Evolutionary conservation across 1,140 invertebrate species (phyloP), one percentile per base, ranked within the genome.

Genomic region (Pararge aegeria): DNA sequence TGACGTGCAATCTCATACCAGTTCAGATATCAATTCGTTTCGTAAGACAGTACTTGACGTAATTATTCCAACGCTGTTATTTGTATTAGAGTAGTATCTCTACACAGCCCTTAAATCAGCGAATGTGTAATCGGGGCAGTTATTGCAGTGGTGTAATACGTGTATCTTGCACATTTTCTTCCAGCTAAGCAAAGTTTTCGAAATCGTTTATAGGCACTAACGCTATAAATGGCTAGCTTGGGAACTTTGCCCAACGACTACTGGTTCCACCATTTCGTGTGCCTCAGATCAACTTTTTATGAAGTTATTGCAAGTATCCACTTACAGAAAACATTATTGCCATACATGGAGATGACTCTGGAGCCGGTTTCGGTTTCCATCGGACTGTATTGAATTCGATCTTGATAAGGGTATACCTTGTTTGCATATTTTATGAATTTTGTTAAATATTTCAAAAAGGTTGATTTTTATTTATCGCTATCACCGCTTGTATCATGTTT

Each of bases 261-360:
- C 75, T 78, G 72, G 76, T 73, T 65, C 70, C 69, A 76, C 68
- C 69, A 68, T 81, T 88, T 83, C 70, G 80, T 81, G 73, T 76
- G 69, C 55, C 66, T 72, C 66, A 60, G 77, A 80, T 78, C 83
- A 82, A 84, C 68, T 87, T 84, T 88, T 87, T 87, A 73, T 70
- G 54, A 67, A 67, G 71, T 74, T 78, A 80, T 79, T 68, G 72
- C 75, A 83, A 79, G 82, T 80, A 73, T 78, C 63, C 70, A 82
- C 68, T 77, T 79, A 73, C 72, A 73, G 75, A 80, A 42, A 42
- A 80, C 70, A 76, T 68, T 75, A 68, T 63, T 40, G 44, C 80
- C 74, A 48, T 80, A 84, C 61, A 82, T 72, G 81, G 83, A 30
- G 63, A 64, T 58, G 52, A 55, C 49, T 72, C 61, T 62, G 54